A percentile compares a stretch with the other conserved stretches of the same genome.
These are phyloP conservation scores for Polyploca ridens DNA, from an alignment of 2,888 invertebrate genomes.

Conservation along the genomic window DNA sequence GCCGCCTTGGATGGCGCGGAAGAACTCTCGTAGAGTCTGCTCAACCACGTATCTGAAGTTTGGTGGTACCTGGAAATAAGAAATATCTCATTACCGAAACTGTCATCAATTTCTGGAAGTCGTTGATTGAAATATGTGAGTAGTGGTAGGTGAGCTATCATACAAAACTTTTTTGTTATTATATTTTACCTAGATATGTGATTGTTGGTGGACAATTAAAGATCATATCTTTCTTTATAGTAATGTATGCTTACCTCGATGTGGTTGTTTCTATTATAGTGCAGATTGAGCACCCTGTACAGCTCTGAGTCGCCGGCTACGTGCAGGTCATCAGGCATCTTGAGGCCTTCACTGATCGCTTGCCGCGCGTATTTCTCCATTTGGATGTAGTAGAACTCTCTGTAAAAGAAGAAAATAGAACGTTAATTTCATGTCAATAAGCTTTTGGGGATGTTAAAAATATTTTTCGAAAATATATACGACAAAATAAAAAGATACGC, in stretches of 20 bases:
- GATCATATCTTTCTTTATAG: no score
- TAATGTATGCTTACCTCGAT: slow-evolving; percentile 90
- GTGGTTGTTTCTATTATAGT: slow-evolving; percentile 99
- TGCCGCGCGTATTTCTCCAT: slow-evolving; percentile 99
- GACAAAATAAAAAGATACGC: slow-evolving; percentile 15
- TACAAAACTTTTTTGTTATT: neutral
- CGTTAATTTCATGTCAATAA: slow-evolving; percentile 22
- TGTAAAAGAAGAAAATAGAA: slow-evolving; percentile 76
- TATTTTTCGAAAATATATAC: no score
- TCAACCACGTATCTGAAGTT: slow-evolving; percentile 99
- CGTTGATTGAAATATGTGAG: slow-evolving; percentile 6
- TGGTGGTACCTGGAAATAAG: slow-evolving; percentile 93
- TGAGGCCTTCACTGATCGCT: slow-evolving; percentile 98
- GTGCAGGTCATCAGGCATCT: slow-evolving; percentile 95
- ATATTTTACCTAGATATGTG: no score
- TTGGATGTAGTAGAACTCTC: slow-evolving; percentile 99
- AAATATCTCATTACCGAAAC: slow-evolving; percentile 9
- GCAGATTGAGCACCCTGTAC: slow-evolving; percentile 98
- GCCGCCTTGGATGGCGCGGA: slow-evolving; percentile 97
- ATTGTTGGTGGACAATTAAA: no score
- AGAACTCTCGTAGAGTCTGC: slow-evolving; percentile 99
- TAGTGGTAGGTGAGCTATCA: neutral
- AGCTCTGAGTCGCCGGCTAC: slow-evolving; percentile 98
- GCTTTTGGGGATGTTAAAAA: neutral
- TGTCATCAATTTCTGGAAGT: neutral